Evolutionary conservation across 2,888 invertebrate species (phyloP), one percentile per base, ranked within the genome.

Genomic region (Ecdyonurus torrentis): DNA sequence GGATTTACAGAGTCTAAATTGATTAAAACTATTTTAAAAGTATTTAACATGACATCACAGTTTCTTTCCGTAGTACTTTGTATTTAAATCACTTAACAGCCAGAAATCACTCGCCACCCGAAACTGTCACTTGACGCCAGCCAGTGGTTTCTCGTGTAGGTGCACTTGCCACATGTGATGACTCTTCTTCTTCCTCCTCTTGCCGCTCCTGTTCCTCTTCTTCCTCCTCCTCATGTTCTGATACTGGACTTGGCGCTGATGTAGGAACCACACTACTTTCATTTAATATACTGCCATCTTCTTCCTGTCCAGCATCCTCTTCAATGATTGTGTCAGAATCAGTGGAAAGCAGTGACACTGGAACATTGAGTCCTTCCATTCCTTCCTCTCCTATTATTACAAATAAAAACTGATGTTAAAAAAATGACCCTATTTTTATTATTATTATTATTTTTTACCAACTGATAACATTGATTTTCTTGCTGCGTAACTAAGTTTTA

Each of bases 71-170:
- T 61, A 61, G 64, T 60, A 65, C 62, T 61, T 37, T 65, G 53
- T 63, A 62, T 65, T 61, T 66, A 67, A n/a, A 52, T 59, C 10
- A 19, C 66, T 66, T 67, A 64, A 64, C 66, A 63, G 63, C 61
- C 61, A 50, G 61, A 63, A 24, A 65, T 76, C 74, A 78, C 70
- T 78, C 79, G 19, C 79, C 79, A 23, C 78, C 79, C 23, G 79
- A 77, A 52, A 79, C 79, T 19, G 79, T 75, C 58, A 79, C 79
- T 70, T 79, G 79, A 63, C 79, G 73, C 73, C 77, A 77, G 59
- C 76, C 71, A 7, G 72, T 71, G 61, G 72, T 67, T 59, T 69
- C 71, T 52, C 74, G 70, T 65, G 76, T 73, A 55, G 75, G 71
- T 60, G 74, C 72, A 63, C 75, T 75, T 65, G 75, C 75, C 24